Evolutionary conservation across 1,140 invertebrate genomes (phyloP).

Genomic region (Zaprionus gabonicus): DNA sequence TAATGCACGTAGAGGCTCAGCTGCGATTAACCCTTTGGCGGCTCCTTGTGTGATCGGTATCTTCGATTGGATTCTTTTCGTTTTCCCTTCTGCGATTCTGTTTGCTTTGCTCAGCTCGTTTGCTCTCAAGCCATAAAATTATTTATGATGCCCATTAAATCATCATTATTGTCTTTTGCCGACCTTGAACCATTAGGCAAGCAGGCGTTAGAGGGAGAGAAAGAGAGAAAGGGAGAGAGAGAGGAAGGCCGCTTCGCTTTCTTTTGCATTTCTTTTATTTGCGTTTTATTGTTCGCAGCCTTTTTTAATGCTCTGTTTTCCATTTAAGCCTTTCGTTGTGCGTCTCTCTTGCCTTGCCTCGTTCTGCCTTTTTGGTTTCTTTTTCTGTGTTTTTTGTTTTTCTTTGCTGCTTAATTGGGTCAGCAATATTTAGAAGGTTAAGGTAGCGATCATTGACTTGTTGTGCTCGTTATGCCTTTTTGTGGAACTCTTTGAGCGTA

Average conservation of each 20-base stretch:
- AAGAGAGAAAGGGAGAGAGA: neutral
- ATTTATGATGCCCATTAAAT: constrained; percentile 83
- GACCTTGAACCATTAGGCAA: constrained; percentile 73
- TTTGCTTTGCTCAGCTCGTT: constrained; percentile 30
- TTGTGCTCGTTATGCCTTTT: neutral
- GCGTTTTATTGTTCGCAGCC: constrained; percentile 67
- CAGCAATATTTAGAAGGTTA: constrained; percentile 40
- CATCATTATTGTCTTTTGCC: constrained; percentile 76
- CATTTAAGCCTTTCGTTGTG: constrained; percentile 54
- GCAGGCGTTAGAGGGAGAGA: constrained; percentile 41
- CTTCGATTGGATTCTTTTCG: constrained; percentile 3
- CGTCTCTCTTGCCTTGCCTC: constrained; percentile 18
- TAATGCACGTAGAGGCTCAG: neutral
- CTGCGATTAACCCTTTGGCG: constrained; percentile 10
- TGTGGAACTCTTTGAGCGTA: neutral
- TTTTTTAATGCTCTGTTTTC: constrained; percentile 64
- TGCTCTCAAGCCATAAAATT: constrained; percentile 69
- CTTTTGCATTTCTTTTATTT: constrained; percentile 76
- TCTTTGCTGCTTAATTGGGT: constrained; percentile 50
- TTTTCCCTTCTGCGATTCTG: neutral
- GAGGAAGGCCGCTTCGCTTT: constrained; percentile 52
- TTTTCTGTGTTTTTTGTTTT: neutral
- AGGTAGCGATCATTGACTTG: constrained; percentile 23
- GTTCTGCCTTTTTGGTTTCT: constrained; percentile 20
- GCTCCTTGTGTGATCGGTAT: neutral